These are phyloP conservation scores for Dipodomys ordii DNA, from an alignment of 2,113 vertebrate genomes.

Conservation along the genomic window DNA sequence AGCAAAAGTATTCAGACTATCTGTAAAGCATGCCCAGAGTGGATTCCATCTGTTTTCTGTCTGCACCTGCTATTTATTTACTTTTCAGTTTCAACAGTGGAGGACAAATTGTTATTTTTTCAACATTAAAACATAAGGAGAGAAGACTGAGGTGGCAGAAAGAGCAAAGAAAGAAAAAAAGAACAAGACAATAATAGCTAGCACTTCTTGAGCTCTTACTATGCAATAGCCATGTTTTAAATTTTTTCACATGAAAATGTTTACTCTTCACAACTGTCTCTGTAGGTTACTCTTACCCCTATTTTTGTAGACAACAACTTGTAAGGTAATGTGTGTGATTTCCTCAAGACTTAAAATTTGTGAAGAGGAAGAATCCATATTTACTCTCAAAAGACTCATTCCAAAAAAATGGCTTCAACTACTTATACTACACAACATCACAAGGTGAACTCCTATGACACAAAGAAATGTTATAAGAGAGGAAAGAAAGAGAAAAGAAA, in stretches of 20 bases:
- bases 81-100: conserved; percentile 66
- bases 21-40: conserved; percentile 53
- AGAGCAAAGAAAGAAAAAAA: not conserved
- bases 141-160: not conserved
- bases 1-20: conserved; percentile 51
- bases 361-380: not conserved
- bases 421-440: not conserved
- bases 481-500: not conserved
- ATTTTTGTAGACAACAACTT: not conserved
- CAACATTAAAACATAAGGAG: conserved; percentile 44
- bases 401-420: not conserved
- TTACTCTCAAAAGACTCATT: not conserved
- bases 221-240: not conserved
- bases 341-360: not conserved
- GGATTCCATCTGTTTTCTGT: conserved; percentile 73
- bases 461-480: not conserved
- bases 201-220: not conserved
- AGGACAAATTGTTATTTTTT: conserved; percentile 59
- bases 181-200: not conserved
- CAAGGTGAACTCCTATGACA: not conserved
- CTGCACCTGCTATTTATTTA: conserved; percentile 78
- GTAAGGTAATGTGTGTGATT: not conserved
- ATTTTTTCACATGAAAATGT: not conserved
- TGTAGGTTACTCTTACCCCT: not conserved
- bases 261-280: not conserved